Evolutionary conservation across 2,888 invertebrate species (phyloP).

Genomic region (Eupeodes luniger): DNA sequence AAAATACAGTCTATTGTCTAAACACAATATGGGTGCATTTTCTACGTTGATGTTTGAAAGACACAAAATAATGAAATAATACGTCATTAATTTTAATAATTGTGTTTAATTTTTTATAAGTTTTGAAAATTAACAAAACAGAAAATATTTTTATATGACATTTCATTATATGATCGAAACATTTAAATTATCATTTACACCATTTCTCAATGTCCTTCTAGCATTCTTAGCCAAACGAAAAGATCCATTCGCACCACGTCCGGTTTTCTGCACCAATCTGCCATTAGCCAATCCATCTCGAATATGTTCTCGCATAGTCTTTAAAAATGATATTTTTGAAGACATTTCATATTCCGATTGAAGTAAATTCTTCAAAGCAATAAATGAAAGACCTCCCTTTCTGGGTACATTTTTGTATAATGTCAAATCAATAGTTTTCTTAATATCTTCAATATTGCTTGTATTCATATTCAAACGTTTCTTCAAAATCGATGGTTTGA

Average conservation of each 20-base stretch:
- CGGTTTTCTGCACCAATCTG: constrained; percentile 36
- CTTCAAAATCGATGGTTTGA: neutral
- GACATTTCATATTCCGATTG: constrained; percentile 13
- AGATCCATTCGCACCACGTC: constrained; percentile 61
- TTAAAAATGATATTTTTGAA: constrained; percentile 12
- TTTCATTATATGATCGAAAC: neutral
- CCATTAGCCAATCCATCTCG: constrained; percentile 38
- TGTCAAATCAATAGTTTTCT: neutral
- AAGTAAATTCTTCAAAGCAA: constrained; percentile 31
- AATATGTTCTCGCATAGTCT: constrained; percentile 49
- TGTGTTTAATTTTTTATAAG: too few relatives aligned
- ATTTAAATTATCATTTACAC: neutral
- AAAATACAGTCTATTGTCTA: too few relatives aligned
- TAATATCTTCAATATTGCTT: constrained; percentile 13
- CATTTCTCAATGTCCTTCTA: neutral
- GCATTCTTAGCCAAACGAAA: constrained; percentile 40
- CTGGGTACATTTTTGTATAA: neutral
- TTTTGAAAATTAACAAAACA: too few relatives aligned
- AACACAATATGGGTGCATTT: too few relatives aligned
- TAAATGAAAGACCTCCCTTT: neutral
- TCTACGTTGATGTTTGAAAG: too few relatives aligned
- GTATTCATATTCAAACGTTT: neutral
- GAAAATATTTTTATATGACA: too few relatives aligned
- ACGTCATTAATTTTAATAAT: too few relatives aligned
- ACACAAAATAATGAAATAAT: too few relatives aligned